Base-by-base conservation (phyloP, 2,797 vertebrate species). In the Alectoris magna region DNA sequence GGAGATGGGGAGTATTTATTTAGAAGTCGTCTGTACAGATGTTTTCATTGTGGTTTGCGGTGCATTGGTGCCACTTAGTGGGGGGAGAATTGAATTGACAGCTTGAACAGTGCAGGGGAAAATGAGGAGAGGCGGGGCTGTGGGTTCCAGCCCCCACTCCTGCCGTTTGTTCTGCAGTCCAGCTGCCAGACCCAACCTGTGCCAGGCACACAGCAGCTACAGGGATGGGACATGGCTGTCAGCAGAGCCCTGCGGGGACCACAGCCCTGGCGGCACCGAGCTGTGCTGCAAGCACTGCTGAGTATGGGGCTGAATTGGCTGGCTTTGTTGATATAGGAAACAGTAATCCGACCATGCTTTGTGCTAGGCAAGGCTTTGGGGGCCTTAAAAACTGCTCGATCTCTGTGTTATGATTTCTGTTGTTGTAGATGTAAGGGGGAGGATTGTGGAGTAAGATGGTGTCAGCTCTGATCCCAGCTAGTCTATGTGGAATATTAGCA, bases 21-120 rank as follows among this genome's bases (percentile, higher is more conserved):
- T 97, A 91, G 88, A 81, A 93, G 81, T 79, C 83, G 80, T 84
- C 95, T 78, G 62, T 96, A 85, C 93, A 91, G 94, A 93, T 96
- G 93, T 95, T 95, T 95, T 95, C 88, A 0, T 96, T 87, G 90
- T 92, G 96, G 96, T 96, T 96, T 94, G 96, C 46, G 96, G 97
- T 97, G 95, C 96, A 95, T 97, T 97, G 96, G 97, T 97, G 97
- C 97, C 97, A 96, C 97, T 97, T 97, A 97, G 97, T 97, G 97
- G 97, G 97, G 87, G 97, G 96, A 97, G 94, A 96, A 97, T 88
- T 92, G 96, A 97, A 97, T 94, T 96, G 96, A 97, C 96, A 76
- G 81, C 88, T 95, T 89, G 70, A 87, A 85, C 76, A 5, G 86
- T 36, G 27, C 84, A 84, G 90, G 86, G 90, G 93, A 91, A 88